Evolutionary conservation across 2,113 vertebrate genomes (phyloP), one percentile per base, ranked within the genome.

Genomic region (Lepidothrix coronata): DNA sequence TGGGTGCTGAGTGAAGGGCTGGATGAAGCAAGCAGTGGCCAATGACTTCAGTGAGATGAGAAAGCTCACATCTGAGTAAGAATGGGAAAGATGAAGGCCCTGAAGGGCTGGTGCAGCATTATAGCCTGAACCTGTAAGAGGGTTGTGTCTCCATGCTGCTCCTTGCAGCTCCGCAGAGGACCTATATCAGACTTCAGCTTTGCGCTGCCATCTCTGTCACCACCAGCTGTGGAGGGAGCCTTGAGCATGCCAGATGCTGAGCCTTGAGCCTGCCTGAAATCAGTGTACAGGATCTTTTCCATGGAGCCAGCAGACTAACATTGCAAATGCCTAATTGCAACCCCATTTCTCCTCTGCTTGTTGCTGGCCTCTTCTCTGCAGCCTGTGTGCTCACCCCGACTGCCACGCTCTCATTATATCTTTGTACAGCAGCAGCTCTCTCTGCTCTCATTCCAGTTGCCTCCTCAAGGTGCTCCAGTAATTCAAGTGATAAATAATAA

Each of bases 401-500:
- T 76, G 81, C 81, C 82, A 71, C 0, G 1, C 39, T 91, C 72
- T 93, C 70, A 46, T 73, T 85, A 25, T 30, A 79, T 68, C 93
- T 92, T 88, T 94, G 75, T 88, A 86, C 71, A 75, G 82, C 85
- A 63, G 68, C 85, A 90, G 35, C 57, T 76, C 88, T 76, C 82
- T 54, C 82, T 2, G 22, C 73, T 84, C 88, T 81, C 85, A 54
- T 95, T 96, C 84, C 80, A 86, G 68, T 95, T 91, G 79, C 74
- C 88, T 97, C 76, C 92, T 97, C 76, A 94, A 97, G 93, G 92
- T 95, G 90, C 93, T 95, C 72, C 83, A 88, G 88, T 94, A 91
- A 96, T 93, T 96, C 93, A 93, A 93, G 91, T 96, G 95, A 93
- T 93, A 96, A 97, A 96, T 96, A 96, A 97, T 96, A 96, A 97